Percentiles rank a stretch among this genome's conserved stretches.
Conservation (phyloP, 2,113 vertebrate species). For the Tetraodon nigroviridis region DNA sequence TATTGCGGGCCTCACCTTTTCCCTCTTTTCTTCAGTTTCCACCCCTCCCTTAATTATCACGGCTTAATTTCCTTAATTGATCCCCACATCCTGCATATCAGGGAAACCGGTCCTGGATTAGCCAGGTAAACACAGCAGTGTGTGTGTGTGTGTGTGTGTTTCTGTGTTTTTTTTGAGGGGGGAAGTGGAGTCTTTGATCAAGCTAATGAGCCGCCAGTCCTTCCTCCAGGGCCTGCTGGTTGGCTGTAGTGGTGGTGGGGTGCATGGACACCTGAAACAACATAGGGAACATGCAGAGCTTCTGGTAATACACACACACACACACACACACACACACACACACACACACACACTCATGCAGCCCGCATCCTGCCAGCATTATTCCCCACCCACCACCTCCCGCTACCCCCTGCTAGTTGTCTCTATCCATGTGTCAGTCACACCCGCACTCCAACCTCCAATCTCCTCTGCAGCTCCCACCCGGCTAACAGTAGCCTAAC, state of each 20-base stretch:
- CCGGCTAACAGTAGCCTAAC: constrained; percentile 55
- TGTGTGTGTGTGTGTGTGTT: constrained; percentile 30
- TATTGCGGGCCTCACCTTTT: constrained; percentile 3
- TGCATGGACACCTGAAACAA: constrained; percentile 69
- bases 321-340: constrained; percentile 25
- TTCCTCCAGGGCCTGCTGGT: constrained; percentile 55
- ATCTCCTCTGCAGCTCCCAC: constrained; percentile 41
- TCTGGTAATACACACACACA: constrained; percentile 40
- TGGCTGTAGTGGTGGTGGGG: constrained; percentile 29
- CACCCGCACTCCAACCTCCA: constrained; percentile 49
- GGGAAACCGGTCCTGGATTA: constrained; percentile 58
- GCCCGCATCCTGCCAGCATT: constrained; percentile 64
- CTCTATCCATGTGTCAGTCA: constrained; percentile 69
- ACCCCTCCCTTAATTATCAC: constrained; percentile 38
- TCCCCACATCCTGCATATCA: constrained; percentile 60
- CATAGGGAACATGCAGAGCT: constrained; percentile 42
- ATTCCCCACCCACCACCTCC: constrained; percentile 49
- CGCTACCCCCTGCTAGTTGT: constrained; percentile 53
- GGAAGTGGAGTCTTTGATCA: constrained; percentile 68
- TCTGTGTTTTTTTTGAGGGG: constrained; percentile 34
- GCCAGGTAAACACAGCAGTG: constrained; percentile 57
- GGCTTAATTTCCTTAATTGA: constrained; percentile 68
- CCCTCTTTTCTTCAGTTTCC: not conserved
- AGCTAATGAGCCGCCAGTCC: constrained; percentile 71
- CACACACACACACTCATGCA: constrained; percentile 17